These are phyloP conservation scores for Synanthedon myopaeformis DNA, from an alignment of 2,888 invertebrate species.

Conservation along the genomic window DNA sequence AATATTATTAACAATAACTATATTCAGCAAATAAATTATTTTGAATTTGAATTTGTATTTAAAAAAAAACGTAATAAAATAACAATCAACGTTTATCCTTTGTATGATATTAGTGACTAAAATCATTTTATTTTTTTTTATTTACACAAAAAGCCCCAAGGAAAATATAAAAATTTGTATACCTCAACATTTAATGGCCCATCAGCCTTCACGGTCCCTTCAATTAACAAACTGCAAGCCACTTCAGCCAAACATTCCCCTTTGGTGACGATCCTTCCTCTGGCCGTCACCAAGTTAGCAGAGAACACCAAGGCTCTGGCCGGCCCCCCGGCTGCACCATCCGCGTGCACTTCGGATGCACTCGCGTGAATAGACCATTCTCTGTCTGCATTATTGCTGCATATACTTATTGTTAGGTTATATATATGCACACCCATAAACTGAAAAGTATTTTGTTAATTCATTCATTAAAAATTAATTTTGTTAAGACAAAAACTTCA, in stretches of 20 bases:
- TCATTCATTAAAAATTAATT: no score
- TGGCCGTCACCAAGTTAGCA: slow-evolving; percentile 75
- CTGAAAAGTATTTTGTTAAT: slow-evolving; percentile 38
- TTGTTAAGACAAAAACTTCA: no score
- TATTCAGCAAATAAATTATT: no score
- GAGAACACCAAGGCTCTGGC: slow-evolving; percentile 77
- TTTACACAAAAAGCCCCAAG: neutral
- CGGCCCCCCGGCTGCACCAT: slow-evolving; percentile 78
- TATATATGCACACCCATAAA: slow-evolving; percentile 89
- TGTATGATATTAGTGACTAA: neutral
- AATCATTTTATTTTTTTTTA: neutral
- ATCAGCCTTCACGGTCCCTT: slow-evolving; percentile 83
- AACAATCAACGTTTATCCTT: no score
- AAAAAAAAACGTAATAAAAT: no score
- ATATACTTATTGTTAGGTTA: slow-evolving; percentile 70
- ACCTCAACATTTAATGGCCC: slow-evolving; percentile 89
- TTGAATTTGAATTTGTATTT: no score
- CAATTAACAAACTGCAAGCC: slow-evolving; percentile 78
- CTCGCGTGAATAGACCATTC: slow-evolving; percentile 79
- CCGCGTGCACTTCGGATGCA: slow-evolving; percentile 78
- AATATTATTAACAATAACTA: no score
- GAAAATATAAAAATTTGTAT: slow-evolving; percentile 7
- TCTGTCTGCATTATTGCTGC: slow-evolving; percentile 57
- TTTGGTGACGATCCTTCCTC: slow-evolving; percentile 65
- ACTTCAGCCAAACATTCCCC: slow-evolving; percentile 78